Percentiles rank a stretch among this genome's conserved stretches.
These are phyloP conservation scores for Lottia gigantea DNA, from an alignment of 2,888 invertebrate genomes.

Conservation along the genomic window DNA sequence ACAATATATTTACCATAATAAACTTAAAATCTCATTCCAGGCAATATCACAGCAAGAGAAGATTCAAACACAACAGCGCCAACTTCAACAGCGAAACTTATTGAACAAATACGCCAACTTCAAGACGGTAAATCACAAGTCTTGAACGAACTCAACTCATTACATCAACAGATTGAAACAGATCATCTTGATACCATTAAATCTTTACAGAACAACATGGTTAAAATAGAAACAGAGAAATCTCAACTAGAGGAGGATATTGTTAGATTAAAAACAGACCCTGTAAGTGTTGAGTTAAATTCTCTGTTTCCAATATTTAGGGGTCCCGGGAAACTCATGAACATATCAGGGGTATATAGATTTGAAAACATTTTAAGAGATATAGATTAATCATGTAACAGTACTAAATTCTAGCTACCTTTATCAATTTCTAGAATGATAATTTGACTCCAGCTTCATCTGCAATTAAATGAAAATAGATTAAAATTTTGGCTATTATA, in stretches of 20 bases:
- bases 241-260: slow-evolving; percentile 16
- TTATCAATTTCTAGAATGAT: no score
- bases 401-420: no score
- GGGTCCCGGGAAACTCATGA: no score
- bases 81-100: slow-evolving; percentile 29
- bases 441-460: no score
- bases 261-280: slow-evolving; percentile 7
- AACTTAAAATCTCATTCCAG: background rate
- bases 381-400: no score
- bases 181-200: slow-evolving; percentile 33
- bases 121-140: slow-evolving; percentile 44
- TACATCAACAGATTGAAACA: slow-evolving; percentile 29
- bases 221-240: slow-evolving; percentile 22
- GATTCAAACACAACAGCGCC: background rate
- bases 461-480: no score
- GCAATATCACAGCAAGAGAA: slow-evolving; percentile 11
- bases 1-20: no score
- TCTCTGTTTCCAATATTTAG: no score
- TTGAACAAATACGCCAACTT: slow-evolving; percentile 45
- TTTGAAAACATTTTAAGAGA: no score
- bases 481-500: no score
- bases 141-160: slow-evolving; percentile 29
- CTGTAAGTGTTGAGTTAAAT: no score
- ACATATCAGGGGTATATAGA: no score
- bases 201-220: slow-evolving; percentile 34